Evolutionary conservation across 2,113 vertebrate genomes (phyloP).

Genomic region (Nestor notabilis): DNA sequence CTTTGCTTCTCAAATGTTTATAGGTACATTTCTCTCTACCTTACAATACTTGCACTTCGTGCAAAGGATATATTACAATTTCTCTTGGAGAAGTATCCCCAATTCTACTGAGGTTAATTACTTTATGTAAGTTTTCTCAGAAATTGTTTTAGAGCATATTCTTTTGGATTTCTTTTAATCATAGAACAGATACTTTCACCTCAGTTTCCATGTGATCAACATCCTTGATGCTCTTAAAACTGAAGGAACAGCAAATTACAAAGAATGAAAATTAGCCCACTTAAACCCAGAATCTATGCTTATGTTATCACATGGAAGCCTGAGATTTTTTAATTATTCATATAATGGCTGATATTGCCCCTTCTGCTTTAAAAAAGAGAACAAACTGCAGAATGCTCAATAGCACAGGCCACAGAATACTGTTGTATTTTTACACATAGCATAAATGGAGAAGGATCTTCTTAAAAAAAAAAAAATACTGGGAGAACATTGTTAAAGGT

Average conservation of each 20-base stretch:
- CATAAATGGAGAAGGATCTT: background rate
- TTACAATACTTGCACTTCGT: background rate
- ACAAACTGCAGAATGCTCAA: background rate
- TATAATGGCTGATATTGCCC: background rate
- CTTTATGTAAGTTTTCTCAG: background rate
- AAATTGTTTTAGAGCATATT: background rate
- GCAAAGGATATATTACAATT: background rate
- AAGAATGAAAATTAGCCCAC: background rate
- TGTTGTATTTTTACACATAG: background rate
- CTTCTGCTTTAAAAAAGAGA: background rate
- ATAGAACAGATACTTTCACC: background rate
- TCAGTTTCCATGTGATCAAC: background rate
- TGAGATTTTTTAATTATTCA: background rate
- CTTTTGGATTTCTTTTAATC: background rate
- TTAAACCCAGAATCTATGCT: background rate
- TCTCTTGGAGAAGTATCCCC: background rate
- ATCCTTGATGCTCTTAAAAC: background rate
- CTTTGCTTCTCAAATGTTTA: background rate
- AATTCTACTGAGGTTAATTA: conserved; percentile 13
- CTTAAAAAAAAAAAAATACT: background rate
- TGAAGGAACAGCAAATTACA: background rate
- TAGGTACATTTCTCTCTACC: background rate
- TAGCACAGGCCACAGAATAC: background rate
- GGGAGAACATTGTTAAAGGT: background rate
- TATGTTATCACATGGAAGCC: background rate